Base-by-base conservation (phyloP, 2,113 vertebrate genomes). In the Telmatochromis bifrenatus region DNA sequence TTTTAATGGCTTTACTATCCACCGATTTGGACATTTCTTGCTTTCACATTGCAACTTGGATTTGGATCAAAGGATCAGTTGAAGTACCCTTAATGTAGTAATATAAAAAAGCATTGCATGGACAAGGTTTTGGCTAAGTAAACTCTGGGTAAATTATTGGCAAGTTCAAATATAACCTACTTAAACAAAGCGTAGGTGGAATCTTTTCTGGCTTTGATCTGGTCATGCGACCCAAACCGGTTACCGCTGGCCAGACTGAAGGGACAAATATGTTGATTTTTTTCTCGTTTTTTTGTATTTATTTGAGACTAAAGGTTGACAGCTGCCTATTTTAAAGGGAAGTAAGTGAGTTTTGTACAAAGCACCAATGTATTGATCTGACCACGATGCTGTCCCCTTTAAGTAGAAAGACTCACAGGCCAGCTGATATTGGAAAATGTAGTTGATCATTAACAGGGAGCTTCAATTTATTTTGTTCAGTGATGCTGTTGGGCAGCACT, bases 381-480 rank as follows among this genome's bases (percentile, higher is more conserved):
- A 42, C 14, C 31, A 53, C 23, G 60, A 26, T 35, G 7, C 47
- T 39, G 70, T 39, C 70, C 65, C 53, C 77, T 84, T 89, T 65
- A 90, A 90, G 81, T 10, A 86, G 79, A 37, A 65, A 60, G 84
- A 35, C 53, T 35, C 45, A 0, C 21, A 70, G 51, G 80, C 26
- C 73, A 75, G 65, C 89, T 84, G 84, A 88, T 84, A 87, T 45
- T 83, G 84, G 73, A 83, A 73, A 55, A 28, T 33, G 49, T 73
- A 77, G 95, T 93, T 95, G 90, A 96, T 97, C 83, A 97, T 96
- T 97, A 90, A 96, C 95, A 35, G 6, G 39, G 53, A 62, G 85
- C 89, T 90, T 81, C 45, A 79, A 93, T 95, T 94, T 95, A 96
- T 94, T 90, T 90, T 81, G 87, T 81, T 21, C 56, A 84, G 88